Percentiles rank a stretch among this genome's conserved stretches.
Conservation (phyloP, 2,888 invertebrate species). For the Xestia ashworthii region DNA sequence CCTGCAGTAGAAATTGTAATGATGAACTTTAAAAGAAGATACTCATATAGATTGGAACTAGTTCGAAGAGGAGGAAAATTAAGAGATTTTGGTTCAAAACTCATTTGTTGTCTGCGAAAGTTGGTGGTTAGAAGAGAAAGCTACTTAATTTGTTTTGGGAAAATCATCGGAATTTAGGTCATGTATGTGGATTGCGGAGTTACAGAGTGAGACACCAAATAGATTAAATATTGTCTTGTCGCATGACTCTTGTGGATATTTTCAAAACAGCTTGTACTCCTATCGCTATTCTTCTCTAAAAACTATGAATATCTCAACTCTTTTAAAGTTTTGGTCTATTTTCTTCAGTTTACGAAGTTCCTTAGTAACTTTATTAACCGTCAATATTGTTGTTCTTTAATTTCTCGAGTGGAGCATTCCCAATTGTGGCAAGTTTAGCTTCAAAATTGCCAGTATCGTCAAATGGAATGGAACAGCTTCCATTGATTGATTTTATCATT, state of each 20-base stretch:
- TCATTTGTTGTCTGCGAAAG: conserved; percentile 14
- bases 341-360: neutral
- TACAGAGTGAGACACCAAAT: neutral
- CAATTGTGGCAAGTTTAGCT: neutral
- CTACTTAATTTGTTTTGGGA: conserved; percentile 12
- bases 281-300: neutral
- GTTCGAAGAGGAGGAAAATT: neutral
- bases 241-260: neutral
- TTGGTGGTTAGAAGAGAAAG: conserved; percentile 38
- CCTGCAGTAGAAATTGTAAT: no score
- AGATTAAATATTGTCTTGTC: neutral
- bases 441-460: neutral
- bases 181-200: neutral
- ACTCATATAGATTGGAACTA: neutral
- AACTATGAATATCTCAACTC: neutral
- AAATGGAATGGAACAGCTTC: no score
- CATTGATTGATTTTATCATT: neutral
- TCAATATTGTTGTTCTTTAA: neutral
- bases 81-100: conserved; percentile 2
- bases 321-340: neutral
- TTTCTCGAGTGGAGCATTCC: neutral
- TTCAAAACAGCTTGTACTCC: neutral
- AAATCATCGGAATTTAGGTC: conserved; percentile 21
- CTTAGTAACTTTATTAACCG: no score
- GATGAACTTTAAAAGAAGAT: no score